Evolutionary conservation across 2,888 invertebrate genomes (phyloP).

Genomic region (Athalia cordata): DNA sequence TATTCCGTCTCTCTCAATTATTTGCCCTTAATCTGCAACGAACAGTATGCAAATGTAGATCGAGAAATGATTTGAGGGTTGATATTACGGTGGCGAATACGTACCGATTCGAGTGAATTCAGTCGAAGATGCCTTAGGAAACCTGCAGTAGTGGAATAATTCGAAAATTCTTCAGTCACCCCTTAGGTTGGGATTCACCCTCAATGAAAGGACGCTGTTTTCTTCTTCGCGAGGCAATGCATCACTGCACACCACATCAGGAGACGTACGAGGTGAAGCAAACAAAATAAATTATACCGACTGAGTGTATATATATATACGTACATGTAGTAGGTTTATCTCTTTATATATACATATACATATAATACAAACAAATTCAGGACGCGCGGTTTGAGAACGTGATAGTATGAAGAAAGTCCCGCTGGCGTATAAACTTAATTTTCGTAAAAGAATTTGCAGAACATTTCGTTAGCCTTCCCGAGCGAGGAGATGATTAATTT

Average conservation of each 20-base stretch:
- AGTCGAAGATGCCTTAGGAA: background rate
- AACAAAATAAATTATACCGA: conserved; percentile 44
- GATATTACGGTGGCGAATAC: background rate
- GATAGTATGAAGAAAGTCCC: conserved; percentile 4
- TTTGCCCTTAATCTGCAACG: conserved; percentile 2
- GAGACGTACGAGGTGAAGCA: conserved; percentile 45
- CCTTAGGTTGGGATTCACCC: background rate
- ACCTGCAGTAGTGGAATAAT: conserved; percentile 1
- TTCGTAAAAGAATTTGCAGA: conserved; percentile 32
- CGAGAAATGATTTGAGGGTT: conserved; percentile 15
- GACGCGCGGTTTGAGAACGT: background rate
- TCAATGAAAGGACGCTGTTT: conserved; percentile 26
- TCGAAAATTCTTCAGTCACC: conserved; percentile 20
- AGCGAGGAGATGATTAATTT: conserved; percentile 34
- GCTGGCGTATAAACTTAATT: conserved; percentile 22
- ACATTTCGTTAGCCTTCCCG: conserved; percentile 25
- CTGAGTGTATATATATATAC: conserved; percentile 19
- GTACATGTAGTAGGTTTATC: background rate
- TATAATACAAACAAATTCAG: background rate
- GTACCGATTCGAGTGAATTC: background rate
- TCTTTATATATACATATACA: conserved; percentile 3
- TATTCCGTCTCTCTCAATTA: conserved; percentile 15
- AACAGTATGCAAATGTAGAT: conserved; percentile 9
- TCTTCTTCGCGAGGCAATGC: conserved; percentile 47
- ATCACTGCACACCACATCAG: conserved; percentile 47